Conservation (phyloP, 2,888 invertebrate species). For the Andrena hattorfiana region DNA sequence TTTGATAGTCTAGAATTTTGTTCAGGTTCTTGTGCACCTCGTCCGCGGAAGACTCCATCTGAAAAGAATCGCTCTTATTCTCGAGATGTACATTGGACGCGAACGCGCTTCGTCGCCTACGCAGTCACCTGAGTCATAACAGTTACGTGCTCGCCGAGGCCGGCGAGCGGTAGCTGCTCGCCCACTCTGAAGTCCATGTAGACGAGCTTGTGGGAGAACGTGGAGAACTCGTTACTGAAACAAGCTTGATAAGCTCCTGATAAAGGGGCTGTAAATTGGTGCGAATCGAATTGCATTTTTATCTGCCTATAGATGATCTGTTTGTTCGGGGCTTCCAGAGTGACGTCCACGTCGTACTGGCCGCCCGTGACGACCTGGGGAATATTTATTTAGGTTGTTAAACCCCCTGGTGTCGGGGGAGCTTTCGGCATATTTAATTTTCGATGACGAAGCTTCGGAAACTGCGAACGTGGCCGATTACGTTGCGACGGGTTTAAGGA, state of each 20-base stretch:
- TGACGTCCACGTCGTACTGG: conserved; percentile 98
- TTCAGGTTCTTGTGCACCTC: conserved; percentile 96
- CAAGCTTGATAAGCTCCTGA: conserved; percentile 94
- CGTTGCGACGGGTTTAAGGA: neutral
- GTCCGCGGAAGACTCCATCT: conserved; percentile 97
- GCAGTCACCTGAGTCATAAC: conserved; percentile 94
- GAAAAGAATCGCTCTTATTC: conserved; percentile 76
- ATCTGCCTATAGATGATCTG: conserved; percentile 96
- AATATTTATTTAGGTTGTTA: neutral
- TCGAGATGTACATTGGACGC: no score
- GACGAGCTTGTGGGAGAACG: conserved; percentile 98
- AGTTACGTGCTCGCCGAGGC: conserved; percentile 94
- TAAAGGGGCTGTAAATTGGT: conserved; percentile 91
- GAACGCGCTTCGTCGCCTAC: accelerated
- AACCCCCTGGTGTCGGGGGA: no score
- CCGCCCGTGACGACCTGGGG: conserved; percentile 98
- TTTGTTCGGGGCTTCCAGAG: conserved; percentile 94
- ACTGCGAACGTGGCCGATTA: conserved; percentile 23
- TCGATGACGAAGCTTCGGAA: neutral
- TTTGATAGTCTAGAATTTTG: conserved; percentile 97
- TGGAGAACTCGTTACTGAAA: conserved; percentile 99
- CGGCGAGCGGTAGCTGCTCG: conserved; percentile 94
- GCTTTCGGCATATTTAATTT: neutral
- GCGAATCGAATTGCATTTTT: conserved; percentile 98
- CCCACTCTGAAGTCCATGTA: conserved; percentile 99